phyloP scores from a whole-genome alignment of 2,797 vertebrate genomes.

The Halcyon chelicuti region DNA sequence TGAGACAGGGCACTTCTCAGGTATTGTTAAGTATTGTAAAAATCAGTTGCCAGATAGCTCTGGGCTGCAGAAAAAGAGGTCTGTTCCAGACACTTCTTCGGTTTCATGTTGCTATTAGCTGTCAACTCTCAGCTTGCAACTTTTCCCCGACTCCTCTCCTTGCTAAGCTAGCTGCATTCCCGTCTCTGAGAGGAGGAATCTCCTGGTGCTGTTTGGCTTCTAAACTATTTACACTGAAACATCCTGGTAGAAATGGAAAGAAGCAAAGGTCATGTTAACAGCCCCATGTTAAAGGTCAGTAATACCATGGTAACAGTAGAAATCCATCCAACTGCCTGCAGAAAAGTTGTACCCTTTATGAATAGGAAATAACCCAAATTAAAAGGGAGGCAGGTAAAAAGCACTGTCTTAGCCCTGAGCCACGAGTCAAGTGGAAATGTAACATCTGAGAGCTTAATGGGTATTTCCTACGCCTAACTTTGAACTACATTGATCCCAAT shows the following conservation, averaged over 20 bases:
- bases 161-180: not conserved
- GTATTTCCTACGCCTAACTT: not conserved
- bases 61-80: not conserved
- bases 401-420: not conserved
- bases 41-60: not conserved
- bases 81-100: not conserved
- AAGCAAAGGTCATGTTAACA: conserved; percentile 53
- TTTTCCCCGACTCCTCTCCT: not conserved
- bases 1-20: not conserved
- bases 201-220: conserved; percentile 32
- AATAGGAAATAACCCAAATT: conserved; percentile 51
- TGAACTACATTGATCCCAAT: not conserved
- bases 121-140: not conserved
- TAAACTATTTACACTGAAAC: conserved; percentile 45
- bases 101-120: not conserved
- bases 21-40: not conserved
- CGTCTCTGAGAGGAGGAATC: not conserved
- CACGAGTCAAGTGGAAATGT: not conserved
- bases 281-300: conserved; percentile 40
- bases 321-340: conserved; percentile 30
- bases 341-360: not conserved
- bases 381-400: conserved; percentile 35
- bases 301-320: conserved; percentile 48
- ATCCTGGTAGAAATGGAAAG: conserved; percentile 57
- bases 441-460: not conserved